Percentiles rank a stretch among this genome's conserved stretches.
Evolutionary conservation across 1,140 invertebrate genomes (phyloP).

Genomic region (Limonius californicus): DNA sequence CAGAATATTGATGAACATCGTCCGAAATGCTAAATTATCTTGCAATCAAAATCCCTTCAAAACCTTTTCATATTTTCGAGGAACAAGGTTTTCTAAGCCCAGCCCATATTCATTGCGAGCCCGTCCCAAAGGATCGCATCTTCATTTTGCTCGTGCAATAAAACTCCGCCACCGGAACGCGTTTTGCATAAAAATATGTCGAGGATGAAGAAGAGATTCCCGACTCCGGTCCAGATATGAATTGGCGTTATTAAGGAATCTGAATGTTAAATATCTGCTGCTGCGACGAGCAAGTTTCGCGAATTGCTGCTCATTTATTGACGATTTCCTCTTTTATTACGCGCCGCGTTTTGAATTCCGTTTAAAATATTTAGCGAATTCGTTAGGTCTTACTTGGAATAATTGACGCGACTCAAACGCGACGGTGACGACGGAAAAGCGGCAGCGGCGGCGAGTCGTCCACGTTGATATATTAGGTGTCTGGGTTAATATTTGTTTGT

Average conservation of each 20-base stretch:
- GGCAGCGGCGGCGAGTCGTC: background rate
- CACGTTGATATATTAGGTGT: background rate
- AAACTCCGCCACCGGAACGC: conserved; percentile 44
- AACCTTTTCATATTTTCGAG: conserved; percentile 38
- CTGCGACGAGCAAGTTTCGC: conserved; percentile 15
- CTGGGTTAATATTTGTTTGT: conserved; percentile 3
- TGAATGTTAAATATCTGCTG: conserved; percentile 36
- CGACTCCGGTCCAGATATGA: conserved; percentile 37
- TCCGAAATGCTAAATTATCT: conserved; percentile 41
- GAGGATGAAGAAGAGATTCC: conserved; percentile 35
- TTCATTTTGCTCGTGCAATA: conserved; percentile 44
- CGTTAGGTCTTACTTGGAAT: background rate
- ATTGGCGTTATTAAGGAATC: conserved; percentile 44
- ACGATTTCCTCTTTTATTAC: conserved; percentile 21
- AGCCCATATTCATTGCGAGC: conserved; percentile 29
- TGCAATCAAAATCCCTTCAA: conserved; percentile 42
- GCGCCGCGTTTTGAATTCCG: conserved; percentile 1
- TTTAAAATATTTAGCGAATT: background rate
- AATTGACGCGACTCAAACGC: background rate
- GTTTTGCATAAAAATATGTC: conserved; percentile 47
- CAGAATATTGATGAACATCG: conserved; percentile 41
- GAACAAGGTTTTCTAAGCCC: conserved; percentile 30
- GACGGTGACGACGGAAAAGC: background rate
- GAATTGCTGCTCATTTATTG: conserved; percentile 24
- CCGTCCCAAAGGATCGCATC: conserved; percentile 34